These are phyloP conservation scores for Trissolcus brochymenae DNA, from an alignment of 2,888 invertebrate genomes.

Conservation along the genomic window DNA sequence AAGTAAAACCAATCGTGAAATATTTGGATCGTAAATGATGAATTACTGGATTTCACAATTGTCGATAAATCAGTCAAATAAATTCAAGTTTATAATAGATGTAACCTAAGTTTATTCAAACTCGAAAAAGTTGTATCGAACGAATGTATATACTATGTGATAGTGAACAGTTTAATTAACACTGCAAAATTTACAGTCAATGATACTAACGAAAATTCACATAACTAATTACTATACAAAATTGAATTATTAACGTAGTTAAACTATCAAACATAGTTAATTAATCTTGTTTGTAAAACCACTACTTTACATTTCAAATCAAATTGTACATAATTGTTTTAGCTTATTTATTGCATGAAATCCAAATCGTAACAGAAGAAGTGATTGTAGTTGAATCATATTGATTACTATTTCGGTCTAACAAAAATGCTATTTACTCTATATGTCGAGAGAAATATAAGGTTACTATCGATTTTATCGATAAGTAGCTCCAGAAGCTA, in stretches of 20 bases:
- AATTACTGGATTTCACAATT: slow-evolving; percentile 28
- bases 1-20: slow-evolving; percentile 45
- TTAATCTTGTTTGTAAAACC: not conserved
- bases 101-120: not conserved
- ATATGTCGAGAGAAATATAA: slow-evolving; percentile 12
- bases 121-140: not conserved
- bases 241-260: too few relatives aligned
- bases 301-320: not conserved
- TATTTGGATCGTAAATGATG: slow-evolving; percentile 30
- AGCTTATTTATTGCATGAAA: too few relatives aligned
- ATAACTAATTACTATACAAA: too few relatives aligned
- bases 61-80: not conserved
- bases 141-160: too few relatives aligned
- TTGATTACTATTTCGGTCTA: too few relatives aligned
- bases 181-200: too few relatives aligned
- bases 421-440: slow-evolving; percentile 9
- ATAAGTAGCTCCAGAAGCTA: slow-evolving; percentile 11
- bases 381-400: too few relatives aligned
- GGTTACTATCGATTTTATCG: slow-evolving; percentile 32
- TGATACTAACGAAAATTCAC: too few relatives aligned
- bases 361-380: too few relatives aligned
- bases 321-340: not conserved
- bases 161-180: too few relatives aligned
- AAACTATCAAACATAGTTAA: not conserved
- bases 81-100: not conserved